Conservation (phyloP, 2,113 vertebrate genomes). For the Ceyx margarethae region DNA sequence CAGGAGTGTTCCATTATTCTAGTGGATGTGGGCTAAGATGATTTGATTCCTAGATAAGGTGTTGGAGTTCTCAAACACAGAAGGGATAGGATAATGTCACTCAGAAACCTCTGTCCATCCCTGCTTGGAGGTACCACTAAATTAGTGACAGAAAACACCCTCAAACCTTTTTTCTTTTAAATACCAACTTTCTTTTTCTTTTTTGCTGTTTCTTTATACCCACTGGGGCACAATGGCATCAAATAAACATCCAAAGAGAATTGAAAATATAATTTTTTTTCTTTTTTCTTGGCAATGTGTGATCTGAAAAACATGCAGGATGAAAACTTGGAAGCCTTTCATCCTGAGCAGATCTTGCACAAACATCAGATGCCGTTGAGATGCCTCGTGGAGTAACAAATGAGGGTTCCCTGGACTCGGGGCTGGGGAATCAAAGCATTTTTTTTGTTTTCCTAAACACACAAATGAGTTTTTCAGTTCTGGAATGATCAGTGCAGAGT, state of each 20-base stretch:
- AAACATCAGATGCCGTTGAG: neutral
- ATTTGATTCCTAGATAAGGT: neutral
- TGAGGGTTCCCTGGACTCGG: neutral
- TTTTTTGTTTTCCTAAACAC: neutral
- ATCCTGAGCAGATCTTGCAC: neutral
- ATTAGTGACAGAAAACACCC: neutral
- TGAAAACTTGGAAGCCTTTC: neutral
- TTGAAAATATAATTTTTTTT: neutral
- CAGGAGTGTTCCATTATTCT: neutral
- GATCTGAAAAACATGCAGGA: neutral
- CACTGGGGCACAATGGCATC: neutral
- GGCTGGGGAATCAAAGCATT: neutral
- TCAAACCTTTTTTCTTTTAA: neutral
- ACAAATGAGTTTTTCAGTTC: neutral
- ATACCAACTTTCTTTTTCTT: neutral
- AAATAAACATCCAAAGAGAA: neutral
- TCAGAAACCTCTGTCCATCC: neutral
- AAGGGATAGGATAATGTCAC: rapidly evolving
- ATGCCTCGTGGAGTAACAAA: neutral
- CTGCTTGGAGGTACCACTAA: neutral
- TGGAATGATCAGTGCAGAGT: neutral
- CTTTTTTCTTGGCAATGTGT: neutral
- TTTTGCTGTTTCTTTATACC: neutral
- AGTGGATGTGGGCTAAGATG: neutral
- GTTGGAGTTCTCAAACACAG: neutral